Percentiles rank a stretch among this genome's conserved stretches.
Conservation (phyloP, 2,797 vertebrate genomes). For the Rousettus madagascariensis region DNA sequence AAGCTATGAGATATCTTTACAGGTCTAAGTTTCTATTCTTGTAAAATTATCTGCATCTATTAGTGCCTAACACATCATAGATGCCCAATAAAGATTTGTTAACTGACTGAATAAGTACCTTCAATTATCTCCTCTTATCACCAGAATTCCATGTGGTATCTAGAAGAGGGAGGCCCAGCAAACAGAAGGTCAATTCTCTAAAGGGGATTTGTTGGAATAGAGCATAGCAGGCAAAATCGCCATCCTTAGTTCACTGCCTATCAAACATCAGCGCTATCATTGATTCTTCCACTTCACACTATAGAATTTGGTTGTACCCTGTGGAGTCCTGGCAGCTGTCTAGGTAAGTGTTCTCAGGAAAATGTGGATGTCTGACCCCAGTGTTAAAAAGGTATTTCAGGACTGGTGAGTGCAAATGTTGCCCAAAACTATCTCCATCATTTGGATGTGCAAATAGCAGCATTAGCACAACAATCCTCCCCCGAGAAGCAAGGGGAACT, state of each 20-base stretch:
- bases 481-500: neutral
- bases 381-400: neutral
- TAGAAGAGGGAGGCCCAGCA: neutral
- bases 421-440: neutral
- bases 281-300: neutral
- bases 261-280: neutral
- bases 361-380: neutral
- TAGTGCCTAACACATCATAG: neutral
- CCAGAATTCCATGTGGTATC: neutral
- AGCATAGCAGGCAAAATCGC: neutral
- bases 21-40: constrained; percentile 11
- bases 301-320: neutral
- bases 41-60: neutral
- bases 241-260: neutral
- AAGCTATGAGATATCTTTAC: neutral
- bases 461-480: neutral
- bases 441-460: neutral
- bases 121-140: neutral
- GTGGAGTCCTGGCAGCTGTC: neutral
- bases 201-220: neutral
- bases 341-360: neutral
- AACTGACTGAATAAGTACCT: neutral
- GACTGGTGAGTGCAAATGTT: neutral
- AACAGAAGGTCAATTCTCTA: neutral
- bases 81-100: neutral